Base-by-base conservation (phyloP, 2,113 vertebrate species). In the Lepisosteus osseus region DNA sequence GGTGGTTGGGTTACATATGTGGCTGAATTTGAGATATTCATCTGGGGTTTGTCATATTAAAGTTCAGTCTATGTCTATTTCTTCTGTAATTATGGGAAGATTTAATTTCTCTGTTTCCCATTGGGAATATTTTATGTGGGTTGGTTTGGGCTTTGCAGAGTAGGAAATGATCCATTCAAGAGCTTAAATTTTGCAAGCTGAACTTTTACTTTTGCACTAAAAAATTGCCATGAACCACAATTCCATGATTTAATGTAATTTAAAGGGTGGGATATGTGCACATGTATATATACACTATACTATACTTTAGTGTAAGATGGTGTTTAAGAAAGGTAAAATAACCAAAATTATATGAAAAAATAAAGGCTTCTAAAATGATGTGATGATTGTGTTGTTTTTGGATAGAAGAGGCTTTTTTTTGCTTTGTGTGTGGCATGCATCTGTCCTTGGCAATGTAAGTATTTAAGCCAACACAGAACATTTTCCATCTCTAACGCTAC, bases 31-130 rank as follows among this genome's bases (percentile, higher is more conserved):
- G 77, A 86, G 88, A 88, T 86, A 90, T 88, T 78, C 88, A 90
- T 91, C 90, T 91, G 86, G 89, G 88, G 83, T 90, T 92, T 87
- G 87, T 91, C 90, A 90, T 91, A 86, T 90, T 87, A 90, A 88
- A 91, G 89, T 89, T 87, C 82, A 75, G 85, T 84, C 87, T 80
- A 80, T 87, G 86, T 89, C 86, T 88, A 76, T 86, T 87, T 87
- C 88, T 90, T 86, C 87, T 90, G 85, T 93, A 93, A 93, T 93
- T 91, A 90, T 85, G 88, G 88, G 78, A 84, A 86, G 89, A 91
- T 92, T 91, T 93, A 89, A 88, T 90, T 90, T 91, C 84, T 89
- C 83, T 88, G 82, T 76, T 78, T 89, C 84, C 81, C 79, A 69
- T 84, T 85, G 83, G 83, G 83, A 86, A 88, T 83, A 86, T 81